Conservation (phyloP, 2,113 vertebrate species). For the Takifugu bimaculatus region DNA sequence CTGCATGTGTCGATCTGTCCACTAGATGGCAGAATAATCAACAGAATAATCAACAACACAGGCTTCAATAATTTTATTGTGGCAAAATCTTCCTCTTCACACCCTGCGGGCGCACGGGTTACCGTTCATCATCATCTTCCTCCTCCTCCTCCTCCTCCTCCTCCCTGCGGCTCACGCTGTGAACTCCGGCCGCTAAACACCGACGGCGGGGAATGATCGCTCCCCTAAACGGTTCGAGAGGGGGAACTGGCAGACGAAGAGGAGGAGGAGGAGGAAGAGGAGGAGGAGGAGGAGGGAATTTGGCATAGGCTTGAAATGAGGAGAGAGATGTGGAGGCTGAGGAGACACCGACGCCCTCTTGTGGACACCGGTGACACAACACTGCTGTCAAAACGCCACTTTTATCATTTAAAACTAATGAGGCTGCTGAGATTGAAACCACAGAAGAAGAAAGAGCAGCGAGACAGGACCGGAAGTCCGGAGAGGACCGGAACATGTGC, state of each 20-base stretch:
- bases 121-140: constrained; percentile 76
- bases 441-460: not conserved
- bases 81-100: constrained; percentile 59
- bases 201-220: constrained; percentile 60
- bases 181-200: constrained; percentile 56
- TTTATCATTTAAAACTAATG: not conserved
- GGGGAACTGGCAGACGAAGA: constrained; percentile 36
- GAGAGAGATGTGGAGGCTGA: constrained; percentile 38
- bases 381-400: constrained; percentile 3
- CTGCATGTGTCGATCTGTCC: not conserved
- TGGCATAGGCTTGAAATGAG: constrained; percentile 54
- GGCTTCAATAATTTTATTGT: constrained; percentile 67
- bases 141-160: constrained; percentile 15
- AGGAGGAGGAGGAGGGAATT: constrained; percentile 29
- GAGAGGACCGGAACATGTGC: too few relatives aligned
- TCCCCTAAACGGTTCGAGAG: constrained; percentile 37
- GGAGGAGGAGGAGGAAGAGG: not conserved
- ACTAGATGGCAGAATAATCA: constrained; percentile 18
- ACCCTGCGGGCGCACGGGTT: constrained; percentile 79
- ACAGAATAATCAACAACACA: not conserved
- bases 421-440: not conserved
- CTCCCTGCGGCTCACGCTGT: constrained; percentile 41
- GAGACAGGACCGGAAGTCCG: not conserved
- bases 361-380: constrained; percentile 28
- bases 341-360: constrained; percentile 41